phyloP scores from a whole-genome alignment of 2,888 invertebrate genomes.

The Imbricaverruca yamaguchii region DNA sequence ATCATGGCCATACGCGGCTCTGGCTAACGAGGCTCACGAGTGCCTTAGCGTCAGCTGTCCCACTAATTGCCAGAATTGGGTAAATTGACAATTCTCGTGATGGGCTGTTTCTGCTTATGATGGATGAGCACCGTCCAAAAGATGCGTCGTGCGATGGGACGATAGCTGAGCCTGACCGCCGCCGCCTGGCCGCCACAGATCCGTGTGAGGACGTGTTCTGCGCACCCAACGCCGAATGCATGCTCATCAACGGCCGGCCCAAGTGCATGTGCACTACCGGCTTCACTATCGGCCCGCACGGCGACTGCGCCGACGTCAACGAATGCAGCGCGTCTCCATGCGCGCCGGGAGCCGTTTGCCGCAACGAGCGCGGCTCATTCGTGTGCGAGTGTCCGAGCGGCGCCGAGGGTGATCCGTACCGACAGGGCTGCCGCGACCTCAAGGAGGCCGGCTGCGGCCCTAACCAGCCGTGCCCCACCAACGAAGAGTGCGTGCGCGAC shows the following conservation, averaged over 20 bases:
- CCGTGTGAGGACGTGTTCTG: conserved; percentile 80
- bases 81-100: too few relatives aligned
- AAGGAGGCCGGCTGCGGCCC: conserved; percentile 63
- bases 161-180: too few relatives aligned
- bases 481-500: conserved; percentile 77
- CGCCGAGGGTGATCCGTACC: conserved; percentile 59
- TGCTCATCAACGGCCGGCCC: conserved; percentile 70
- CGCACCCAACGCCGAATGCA: conserved; percentile 80
- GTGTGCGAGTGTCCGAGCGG: conserved; percentile 77
- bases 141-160: too few relatives aligned
- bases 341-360: conserved; percentile 74
- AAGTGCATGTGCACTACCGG: conserved; percentile 77
- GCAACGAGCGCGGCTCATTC: conserved; percentile 77
- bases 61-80: too few relatives aligned
- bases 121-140: too few relatives aligned
- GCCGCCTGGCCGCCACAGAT: conserved; percentile 52
- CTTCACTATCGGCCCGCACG: conserved; percentile 61
- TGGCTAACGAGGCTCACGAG: too few relatives aligned
- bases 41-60: too few relatives aligned
- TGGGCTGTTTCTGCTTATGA: too few relatives aligned
- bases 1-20: too few relatives aligned
- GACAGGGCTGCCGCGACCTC: conserved; percentile 56
- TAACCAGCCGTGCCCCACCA: conserved; percentile 67
- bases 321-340: conserved; percentile 77
- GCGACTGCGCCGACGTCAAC: conserved; percentile 78